Evolutionary conservation across 2,797 vertebrate species (phyloP).

Genomic region (Monodelphis domestica): DNA sequence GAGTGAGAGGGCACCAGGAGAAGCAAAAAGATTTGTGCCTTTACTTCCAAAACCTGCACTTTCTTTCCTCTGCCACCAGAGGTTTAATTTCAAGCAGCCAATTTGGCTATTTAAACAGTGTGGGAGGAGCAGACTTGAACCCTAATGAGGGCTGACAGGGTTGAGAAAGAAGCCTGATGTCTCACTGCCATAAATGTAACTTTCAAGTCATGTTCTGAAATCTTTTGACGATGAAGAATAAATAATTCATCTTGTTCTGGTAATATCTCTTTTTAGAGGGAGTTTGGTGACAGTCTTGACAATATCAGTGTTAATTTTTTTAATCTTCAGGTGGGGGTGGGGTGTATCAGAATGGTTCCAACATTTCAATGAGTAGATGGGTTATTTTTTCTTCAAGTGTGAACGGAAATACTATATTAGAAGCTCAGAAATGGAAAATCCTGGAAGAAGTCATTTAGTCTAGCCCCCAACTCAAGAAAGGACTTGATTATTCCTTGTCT

Average conservation of each 20-base stretch:
- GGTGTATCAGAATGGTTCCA: not conserved
- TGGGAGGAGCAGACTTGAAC: not conserved
- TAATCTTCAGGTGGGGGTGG: slow-evolving; percentile 24
- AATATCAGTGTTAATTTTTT: not conserved
- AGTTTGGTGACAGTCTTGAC: slow-evolving; percentile 37
- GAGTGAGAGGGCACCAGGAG: not conserved
- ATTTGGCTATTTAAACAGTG: slow-evolving; percentile 34
- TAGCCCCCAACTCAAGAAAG: not conserved
- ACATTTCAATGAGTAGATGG: not conserved
- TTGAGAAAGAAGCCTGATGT: slow-evolving; percentile 31
- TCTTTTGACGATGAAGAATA: slow-evolving; percentile 51
- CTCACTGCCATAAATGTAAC: not conserved
- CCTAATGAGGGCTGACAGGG: slow-evolving; percentile 31
- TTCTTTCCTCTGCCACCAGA: not conserved
- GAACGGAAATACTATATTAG: slow-evolving; percentile 1
- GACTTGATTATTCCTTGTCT: not conserved
- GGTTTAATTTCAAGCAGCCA: not conserved
- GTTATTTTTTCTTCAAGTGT: not conserved
- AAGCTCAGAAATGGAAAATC: not conserved
- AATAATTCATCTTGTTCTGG: slow-evolving; percentile 36
- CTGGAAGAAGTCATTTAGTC: not conserved
- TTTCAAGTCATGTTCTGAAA: slow-evolving; percentile 55
- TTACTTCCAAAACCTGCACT: not conserved
- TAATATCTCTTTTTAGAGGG: slow-evolving; percentile 39
- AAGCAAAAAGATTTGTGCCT: accelerated